Evolutionary conservation across 2,797 vertebrate species (phyloP).

Genomic region (Allobates femoralis): DNA sequence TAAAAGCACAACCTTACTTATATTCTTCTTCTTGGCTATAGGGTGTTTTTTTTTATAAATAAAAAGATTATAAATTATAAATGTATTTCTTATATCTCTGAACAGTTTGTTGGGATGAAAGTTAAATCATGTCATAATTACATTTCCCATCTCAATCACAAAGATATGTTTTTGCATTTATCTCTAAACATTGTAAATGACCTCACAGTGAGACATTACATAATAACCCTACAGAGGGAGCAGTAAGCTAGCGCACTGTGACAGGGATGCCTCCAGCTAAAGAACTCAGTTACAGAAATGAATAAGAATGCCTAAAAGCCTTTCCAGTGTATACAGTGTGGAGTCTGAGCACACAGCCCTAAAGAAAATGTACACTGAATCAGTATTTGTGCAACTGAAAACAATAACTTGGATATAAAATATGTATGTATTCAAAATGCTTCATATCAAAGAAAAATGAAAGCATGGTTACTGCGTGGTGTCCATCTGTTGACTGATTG

Average conservation of each 20-base stretch:
- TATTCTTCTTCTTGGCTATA: too few relatives aligned
- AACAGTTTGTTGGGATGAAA: background rate
- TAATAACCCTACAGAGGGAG: constrained; percentile 5
- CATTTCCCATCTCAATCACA: background rate
- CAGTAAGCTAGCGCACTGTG: constrained; percentile 8
- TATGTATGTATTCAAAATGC: background rate
- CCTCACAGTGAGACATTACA: constrained; percentile 31
- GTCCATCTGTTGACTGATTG: background rate
- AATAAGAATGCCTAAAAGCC: constrained; percentile 9
- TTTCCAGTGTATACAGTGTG: background rate
- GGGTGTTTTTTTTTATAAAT: too few relatives aligned
- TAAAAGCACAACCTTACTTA: too few relatives aligned
- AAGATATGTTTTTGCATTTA: background rate
- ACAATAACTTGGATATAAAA: background rate
- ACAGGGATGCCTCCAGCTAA: constrained; percentile 10
- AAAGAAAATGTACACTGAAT: background rate
- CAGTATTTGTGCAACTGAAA: background rate
- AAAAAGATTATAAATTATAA: too few relatives aligned
- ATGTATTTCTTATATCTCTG: too few relatives aligned
- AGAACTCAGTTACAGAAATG: constrained; percentile 21
- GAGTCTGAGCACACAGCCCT: background rate
- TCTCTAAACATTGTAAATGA: constrained; percentile 18
- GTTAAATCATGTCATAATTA: background rate
- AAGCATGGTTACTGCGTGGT: background rate
- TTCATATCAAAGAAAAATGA: background rate